These are phyloP conservation scores for Leptopilina syphax DNA, from an alignment of 2,888 invertebrate genomes.

Conservation along the genomic window DNA sequence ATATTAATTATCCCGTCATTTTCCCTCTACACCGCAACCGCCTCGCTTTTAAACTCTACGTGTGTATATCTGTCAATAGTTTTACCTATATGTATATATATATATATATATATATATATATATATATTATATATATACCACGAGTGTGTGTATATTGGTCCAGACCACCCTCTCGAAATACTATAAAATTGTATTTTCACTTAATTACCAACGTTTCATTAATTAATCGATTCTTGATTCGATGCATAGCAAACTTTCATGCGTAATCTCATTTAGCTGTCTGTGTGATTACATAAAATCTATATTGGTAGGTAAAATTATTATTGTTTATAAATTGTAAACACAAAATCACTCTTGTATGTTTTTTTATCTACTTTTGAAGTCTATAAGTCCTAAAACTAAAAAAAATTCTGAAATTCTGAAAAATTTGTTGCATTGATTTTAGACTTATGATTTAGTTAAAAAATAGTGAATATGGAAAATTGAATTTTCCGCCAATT, in stretches of 20 bases:
- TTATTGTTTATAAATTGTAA: background rate
- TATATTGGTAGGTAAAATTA: background rate
- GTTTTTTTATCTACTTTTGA: background rate
- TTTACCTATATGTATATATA: constrained; percentile 21
- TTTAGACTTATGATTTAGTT: too few species aligned
- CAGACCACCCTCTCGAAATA: constrained; percentile 39
- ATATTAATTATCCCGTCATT: constrained; percentile 58
- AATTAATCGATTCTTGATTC: constrained; percentile 29
- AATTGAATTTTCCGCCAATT: too few species aligned
- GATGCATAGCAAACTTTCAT: constrained; percentile 25
- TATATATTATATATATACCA: too few species aligned
- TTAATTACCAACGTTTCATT: constrained; percentile 34
- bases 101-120: too few species aligned
- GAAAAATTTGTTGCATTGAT: too few species aligned
- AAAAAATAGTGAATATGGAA: too few species aligned
- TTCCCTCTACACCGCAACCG: constrained; percentile 13
- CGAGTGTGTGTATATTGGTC: constrained; percentile 13
- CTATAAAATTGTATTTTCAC: constrained; percentile 39
- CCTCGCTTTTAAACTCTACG: constrained; percentile 19
- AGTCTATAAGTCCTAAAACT: background rate
- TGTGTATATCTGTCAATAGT: constrained; percentile 27
- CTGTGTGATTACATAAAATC: constrained; percentile 42
- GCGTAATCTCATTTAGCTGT: constrained; percentile 40
- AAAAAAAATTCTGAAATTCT: too few species aligned
- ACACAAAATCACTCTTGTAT: too few species aligned